These are phyloP conservation scores for Drosophila gunungcola DNA, from an alignment of 1,140 invertebrate species.

Conservation along the genomic window DNA sequence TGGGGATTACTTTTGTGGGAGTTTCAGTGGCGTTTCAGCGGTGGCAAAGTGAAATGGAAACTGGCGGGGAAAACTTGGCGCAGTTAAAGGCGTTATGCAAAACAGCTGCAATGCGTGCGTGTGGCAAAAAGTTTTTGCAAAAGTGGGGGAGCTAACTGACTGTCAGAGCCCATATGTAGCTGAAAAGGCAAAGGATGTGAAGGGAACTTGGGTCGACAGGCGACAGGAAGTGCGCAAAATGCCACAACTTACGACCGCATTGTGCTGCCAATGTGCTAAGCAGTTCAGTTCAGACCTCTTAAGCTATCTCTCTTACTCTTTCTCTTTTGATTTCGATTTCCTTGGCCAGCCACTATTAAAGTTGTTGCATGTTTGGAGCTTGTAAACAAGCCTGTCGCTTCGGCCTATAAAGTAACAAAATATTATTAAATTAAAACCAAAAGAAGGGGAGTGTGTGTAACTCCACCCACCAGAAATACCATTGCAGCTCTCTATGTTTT, in stretches of 20 bases:
- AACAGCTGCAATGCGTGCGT: conserved; percentile 82
- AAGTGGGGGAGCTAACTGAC: conserved; percentile 44
- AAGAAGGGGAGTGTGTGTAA: conserved; percentile 22
- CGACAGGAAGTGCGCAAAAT: conserved; percentile 83
- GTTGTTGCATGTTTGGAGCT: conserved; percentile 78
- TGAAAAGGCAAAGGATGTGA: conserved; percentile 19
- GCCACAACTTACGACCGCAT: conserved; percentile 71
- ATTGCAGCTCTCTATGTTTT: conserved; percentile 12
- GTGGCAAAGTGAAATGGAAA: conserved; percentile 31
- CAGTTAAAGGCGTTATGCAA: conserved; percentile 58
- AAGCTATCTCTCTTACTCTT: conserved; percentile 32
- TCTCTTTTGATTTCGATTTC: conserved; percentile 22
- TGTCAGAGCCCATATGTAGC: neutral
- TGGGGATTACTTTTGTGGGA: conserved; percentile 59
- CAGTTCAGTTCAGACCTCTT: conserved; percentile 18
- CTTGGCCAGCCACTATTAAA: conserved; percentile 61
- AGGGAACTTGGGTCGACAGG: conserved; percentile 68
- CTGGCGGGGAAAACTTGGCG: conserved; percentile 10
- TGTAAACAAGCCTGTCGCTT: conserved; percentile 81
- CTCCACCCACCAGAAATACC: conserved; percentile 39
- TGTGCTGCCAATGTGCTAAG: conserved; percentile 37
- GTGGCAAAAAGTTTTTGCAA: conserved; percentile 52
- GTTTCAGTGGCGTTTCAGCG: neutral
- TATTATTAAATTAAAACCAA: conserved; percentile 81
- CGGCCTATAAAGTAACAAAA: conserved; percentile 75